A percentile compares a stretch with the other conserved stretches of the same genome.
phyloP scores from a whole-genome alignment of 2,888 invertebrate genomes.

The Xanthia togata region DNA sequence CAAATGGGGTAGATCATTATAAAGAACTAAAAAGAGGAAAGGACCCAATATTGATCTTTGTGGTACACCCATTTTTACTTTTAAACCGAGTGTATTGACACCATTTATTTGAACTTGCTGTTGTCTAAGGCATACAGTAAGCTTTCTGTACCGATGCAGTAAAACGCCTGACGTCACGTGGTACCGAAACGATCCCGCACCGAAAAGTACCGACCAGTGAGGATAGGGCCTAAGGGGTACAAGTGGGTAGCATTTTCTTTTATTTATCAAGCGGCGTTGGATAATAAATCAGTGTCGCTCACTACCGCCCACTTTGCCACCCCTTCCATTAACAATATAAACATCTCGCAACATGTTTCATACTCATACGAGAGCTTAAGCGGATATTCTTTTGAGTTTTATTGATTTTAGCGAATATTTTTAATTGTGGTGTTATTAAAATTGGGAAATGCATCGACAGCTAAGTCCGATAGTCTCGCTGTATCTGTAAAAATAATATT shows the following conservation, averaged over 20 bases:
- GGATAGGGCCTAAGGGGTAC: background rate
- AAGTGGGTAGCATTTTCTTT: slow-evolving; percentile 46
- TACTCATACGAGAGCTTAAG: background rate
- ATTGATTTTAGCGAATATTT: background rate
- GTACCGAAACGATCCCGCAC: too few species aligned
- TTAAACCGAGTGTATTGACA: too few species aligned
- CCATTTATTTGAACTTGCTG: too few species aligned
- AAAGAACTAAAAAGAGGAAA: too few species aligned
- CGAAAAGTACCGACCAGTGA: too few species aligned
- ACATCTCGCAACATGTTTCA: slow-evolving; percentile 25
- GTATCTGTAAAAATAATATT: background rate
- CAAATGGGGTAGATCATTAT: too few species aligned
- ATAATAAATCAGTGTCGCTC: slow-evolving; percentile 54
- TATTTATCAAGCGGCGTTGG: slow-evolving; percentile 47
- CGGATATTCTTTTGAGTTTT: slow-evolving; percentile 6
- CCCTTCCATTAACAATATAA: slow-evolving; percentile 42
- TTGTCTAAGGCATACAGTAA: too few species aligned
- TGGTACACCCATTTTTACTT: too few species aligned
- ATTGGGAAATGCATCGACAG: background rate
- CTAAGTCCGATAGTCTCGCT: background rate
- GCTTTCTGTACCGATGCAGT: too few species aligned
- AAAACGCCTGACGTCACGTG: too few species aligned
- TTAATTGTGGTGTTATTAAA: background rate
- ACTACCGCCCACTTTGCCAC: slow-evolving; percentile 35
- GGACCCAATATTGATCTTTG: too few species aligned